These are phyloP conservation scores for Chionomys nivalis DNA, from an alignment of 2,113 vertebrate species.

Conservation along the genomic window DNA sequence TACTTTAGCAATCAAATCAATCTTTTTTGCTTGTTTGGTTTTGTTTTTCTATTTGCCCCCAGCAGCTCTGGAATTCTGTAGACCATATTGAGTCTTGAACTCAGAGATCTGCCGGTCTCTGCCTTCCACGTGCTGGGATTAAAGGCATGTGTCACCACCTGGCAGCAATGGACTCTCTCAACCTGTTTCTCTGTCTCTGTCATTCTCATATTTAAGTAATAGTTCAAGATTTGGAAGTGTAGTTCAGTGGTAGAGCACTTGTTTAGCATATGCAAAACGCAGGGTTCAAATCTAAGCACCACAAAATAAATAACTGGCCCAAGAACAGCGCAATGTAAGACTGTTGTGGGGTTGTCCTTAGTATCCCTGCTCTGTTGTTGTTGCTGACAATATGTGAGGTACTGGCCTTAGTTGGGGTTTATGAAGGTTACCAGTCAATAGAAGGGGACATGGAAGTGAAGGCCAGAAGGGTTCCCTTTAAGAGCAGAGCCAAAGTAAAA, in stretches of 20 bases:
- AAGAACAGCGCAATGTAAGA: background rate
- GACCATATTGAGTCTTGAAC: background rate
- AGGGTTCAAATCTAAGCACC: background rate
- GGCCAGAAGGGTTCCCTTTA: background rate
- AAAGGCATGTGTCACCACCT: background rate
- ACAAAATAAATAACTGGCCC: background rate
- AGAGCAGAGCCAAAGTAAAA: background rate
- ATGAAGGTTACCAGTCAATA: background rate
- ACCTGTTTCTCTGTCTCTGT: background rate
- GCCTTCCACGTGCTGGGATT: background rate
- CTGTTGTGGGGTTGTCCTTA: background rate
- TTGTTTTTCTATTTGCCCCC: background rate
- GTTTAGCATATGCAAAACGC: background rate
- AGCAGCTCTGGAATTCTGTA: background rate
- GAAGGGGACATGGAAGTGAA: slow-evolving; percentile 24
- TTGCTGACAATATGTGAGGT: background rate
- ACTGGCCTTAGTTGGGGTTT: background rate
- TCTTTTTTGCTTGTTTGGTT: background rate
- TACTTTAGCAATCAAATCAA: background rate
- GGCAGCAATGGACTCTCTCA: background rate
- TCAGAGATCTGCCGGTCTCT: background rate
- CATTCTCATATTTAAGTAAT: background rate
- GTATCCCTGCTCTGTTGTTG: background rate
- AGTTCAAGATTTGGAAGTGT: background rate
- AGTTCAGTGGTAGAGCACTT: background rate